phyloP scores from a whole-genome alignment of 2,888 invertebrate genomes.

The Drosophila kambysellisi region DNA sequence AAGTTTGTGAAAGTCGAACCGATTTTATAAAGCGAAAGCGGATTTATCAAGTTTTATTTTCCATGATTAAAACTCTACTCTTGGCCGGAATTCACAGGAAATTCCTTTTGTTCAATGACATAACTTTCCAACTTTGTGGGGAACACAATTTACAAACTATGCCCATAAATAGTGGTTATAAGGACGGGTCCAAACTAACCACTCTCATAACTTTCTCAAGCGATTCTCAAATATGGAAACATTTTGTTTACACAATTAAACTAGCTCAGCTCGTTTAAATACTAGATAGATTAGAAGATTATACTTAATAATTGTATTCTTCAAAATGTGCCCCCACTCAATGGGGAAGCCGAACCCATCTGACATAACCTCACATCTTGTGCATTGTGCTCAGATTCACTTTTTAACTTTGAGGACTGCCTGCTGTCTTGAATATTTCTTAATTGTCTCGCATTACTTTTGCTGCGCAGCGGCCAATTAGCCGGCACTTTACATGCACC shows the following conservation, averaged over 20 bases:
- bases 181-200: background rate
- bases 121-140: background rate
- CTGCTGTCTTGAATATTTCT: constrained; percentile 20
- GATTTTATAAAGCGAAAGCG: background rate
- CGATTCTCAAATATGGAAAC: background rate
- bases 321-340: background rate
- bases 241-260: background rate
- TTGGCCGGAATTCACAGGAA: no score
- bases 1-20: background rate
- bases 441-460: constrained; percentile 55
- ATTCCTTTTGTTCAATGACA: background rate
- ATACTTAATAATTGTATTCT: background rate
- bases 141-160: background rate
- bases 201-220: background rate
- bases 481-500: constrained; percentile 54
- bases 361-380: constrained; percentile 22
- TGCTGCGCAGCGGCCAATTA: constrained; percentile 65
- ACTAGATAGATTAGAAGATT: background rate
- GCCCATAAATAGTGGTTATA: background rate
- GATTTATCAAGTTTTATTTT: background rate
- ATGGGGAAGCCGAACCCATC: background rate
- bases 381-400: background rate
- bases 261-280: background rate
- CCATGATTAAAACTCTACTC: background rate
- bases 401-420: constrained; percentile 4